phyloP scores from a whole-genome alignment of 2,797 vertebrate genomes.

The Epinephelus malabaricus region DNA sequence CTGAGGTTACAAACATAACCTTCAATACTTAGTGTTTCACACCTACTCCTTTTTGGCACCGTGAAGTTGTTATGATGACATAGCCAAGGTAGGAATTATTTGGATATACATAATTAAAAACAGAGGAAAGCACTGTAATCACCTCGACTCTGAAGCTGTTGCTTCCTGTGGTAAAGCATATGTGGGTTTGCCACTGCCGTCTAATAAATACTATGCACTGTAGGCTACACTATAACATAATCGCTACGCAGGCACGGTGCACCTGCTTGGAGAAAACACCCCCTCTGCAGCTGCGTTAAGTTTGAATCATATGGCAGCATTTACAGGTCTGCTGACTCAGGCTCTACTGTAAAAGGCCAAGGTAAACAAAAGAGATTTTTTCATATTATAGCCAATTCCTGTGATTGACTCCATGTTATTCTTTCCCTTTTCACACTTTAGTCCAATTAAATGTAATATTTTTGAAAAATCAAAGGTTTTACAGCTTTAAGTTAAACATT shows the following conservation, averaged over 20 bases:
- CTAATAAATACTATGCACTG: slow-evolving; percentile 31
- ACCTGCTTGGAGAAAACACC: slow-evolving; percentile 65
- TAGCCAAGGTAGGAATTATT: slow-evolving; percentile 19
- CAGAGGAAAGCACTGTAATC: slow-evolving; percentile 18
- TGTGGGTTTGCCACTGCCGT: slow-evolving; percentile 39
- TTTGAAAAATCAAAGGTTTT: not conserved
- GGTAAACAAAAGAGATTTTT: slow-evolving; percentile 18
- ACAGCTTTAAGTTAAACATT: not conserved
- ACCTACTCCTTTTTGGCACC: not conserved
- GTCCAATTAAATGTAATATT: not conserved
- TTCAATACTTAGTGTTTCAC: slow-evolving; percentile 18
- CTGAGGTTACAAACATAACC: slow-evolving; percentile 9
- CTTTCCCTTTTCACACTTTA: not conserved
- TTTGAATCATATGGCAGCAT: slow-evolving; percentile 45
- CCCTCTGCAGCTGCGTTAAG: slow-evolving; percentile 29
- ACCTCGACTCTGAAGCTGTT: slow-evolving; percentile 18
- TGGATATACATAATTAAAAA: not conserved
- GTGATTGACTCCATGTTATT: not conserved
- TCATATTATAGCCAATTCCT: not conserved
- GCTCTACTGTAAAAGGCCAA: slow-evolving; percentile 9
- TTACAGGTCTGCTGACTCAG: slow-evolving; percentile 23
- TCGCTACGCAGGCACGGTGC: slow-evolving; percentile 46
- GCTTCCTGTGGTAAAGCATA: slow-evolving; percentile 17
- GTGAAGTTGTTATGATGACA: slow-evolving; percentile 27
- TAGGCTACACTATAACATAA: slow-evolving; percentile 20